Conservation (phyloP, 2,797 vertebrate species). For the Orestias chungarensis region DNA sequence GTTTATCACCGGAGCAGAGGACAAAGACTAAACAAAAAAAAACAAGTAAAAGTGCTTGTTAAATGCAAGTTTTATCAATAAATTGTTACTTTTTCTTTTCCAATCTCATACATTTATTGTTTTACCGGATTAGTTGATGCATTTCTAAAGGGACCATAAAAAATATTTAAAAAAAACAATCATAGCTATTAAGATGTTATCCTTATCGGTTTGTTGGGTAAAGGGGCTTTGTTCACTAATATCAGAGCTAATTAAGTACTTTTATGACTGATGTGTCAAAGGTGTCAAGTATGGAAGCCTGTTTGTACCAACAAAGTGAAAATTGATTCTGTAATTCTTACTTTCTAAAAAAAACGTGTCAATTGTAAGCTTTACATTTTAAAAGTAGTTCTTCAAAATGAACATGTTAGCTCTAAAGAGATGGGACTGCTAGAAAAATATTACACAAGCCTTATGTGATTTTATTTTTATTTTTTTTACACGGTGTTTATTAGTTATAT, state of each 20-base stretch:
- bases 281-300: neutral
- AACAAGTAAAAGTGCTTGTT: neutral
- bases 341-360: neutral
- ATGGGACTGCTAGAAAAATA: neutral
- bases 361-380: too few relatives aligned
- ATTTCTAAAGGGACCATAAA: constrained; percentile 1
- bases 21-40: constrained; percentile 27
- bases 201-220: neutral
- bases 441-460: neutral
- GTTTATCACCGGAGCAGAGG: constrained; percentile 91
- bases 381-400: neutral
- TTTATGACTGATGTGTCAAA: neutral
- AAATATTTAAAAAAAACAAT: neutral
- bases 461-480: neutral
- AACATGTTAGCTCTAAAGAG: neutral
- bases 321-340: neutral
- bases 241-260: neutral
- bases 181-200: neutral
- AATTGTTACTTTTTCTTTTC: neutral
- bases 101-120: neutral
- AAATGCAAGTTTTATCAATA: neutral
- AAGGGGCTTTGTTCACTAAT: neutral
- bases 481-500: too few relatives aligned
- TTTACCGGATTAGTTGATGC: neutral
- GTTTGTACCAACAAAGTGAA: neutral